Evolutionary conservation across 64 coral and sea anemone genomes (phyloP).

Genomic region (Trachythela sp.): DNA sequence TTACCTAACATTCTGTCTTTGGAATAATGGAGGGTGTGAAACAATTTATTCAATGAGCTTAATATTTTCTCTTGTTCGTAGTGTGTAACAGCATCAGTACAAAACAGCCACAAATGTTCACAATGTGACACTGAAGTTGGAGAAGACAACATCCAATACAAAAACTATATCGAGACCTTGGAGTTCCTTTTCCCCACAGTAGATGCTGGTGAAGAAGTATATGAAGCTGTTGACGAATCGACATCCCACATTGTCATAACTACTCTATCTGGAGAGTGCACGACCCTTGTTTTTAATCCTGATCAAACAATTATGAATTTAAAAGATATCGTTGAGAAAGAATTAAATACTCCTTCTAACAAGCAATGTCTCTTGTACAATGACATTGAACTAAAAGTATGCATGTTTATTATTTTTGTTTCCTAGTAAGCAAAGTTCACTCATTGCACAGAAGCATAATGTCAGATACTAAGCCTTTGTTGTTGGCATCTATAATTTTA

Average conservation of each 20-base stretch:
- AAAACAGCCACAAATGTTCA: not conserved
- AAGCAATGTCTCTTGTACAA: not conserved
- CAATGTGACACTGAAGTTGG: not conserved
- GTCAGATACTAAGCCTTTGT: too few species aligned
- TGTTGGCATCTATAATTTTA: too few species aligned
- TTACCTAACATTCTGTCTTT: too few species aligned
- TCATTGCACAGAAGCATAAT: not conserved
- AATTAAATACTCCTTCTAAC: not conserved
- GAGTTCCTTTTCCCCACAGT: not conserved
- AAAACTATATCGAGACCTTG: not conserved
- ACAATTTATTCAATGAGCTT: too few species aligned
- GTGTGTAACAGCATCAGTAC: not conserved
- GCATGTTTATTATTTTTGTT: not conserved
- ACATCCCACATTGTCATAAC: not conserved
- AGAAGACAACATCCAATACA: not conserved
- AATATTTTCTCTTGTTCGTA: not conserved
- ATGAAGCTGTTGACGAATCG: not conserved
- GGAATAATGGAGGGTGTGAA: too few species aligned
- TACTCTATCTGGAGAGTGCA: not conserved
- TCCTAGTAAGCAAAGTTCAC: not conserved
- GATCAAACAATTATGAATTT: not conserved
- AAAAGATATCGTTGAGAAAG: not conserved
- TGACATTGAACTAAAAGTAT: not conserved
- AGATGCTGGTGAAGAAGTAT: not conserved
- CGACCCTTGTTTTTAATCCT: not conserved